Conservation (phyloP, 92 coral and sea anemone species). For the Porites evermanni region DNA sequence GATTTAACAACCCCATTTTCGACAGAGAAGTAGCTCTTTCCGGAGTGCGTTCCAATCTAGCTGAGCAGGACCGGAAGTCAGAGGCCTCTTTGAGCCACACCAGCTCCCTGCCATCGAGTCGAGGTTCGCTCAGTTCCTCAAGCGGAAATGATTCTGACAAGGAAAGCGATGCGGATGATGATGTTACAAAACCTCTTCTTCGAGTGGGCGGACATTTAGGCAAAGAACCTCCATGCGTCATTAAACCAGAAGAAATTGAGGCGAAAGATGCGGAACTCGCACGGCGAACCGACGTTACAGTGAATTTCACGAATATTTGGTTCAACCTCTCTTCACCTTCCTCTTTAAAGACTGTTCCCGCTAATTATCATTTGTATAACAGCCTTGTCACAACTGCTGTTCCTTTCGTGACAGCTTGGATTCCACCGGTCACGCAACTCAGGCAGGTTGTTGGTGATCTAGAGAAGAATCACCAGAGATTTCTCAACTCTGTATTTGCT, state of each 20-base stretch:
- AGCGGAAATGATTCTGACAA: conserved; percentile 91
- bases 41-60: conserved; percentile 33
- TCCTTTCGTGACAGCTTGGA: conserved; percentile 95
- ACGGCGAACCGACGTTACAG: conserved; percentile 79
- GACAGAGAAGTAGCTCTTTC: conserved; percentile 56
- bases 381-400: conserved; percentile 94
- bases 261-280: conserved; percentile 75
- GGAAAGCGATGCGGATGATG: conserved; percentile 86
- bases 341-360: conserved; percentile 89
- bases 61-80: conserved; percentile 61
- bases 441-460: conserved; percentile 47
- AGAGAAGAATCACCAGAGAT: conserved; percentile 66
- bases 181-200: conserved; percentile 49
- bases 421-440: conserved; percentile 81
- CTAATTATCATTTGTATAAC: conserved; percentile 94
- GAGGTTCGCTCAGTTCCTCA: conserved; percentile 62
- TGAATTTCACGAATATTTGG: conserved; percentile 88
- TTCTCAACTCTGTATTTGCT: conserved; percentile 77
- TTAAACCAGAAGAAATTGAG: conserved; percentile 15
- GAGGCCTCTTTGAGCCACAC: conserved; percentile 57
- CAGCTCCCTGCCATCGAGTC: conserved; percentile 85
- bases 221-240: neutral
- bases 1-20: conserved; percentile 76
- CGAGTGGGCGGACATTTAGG: conserved; percentile 12
- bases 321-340: conserved; percentile 95